Evolutionary conservation across 2,797 vertebrate species (phyloP), one percentile per base, ranked within the genome.

Genomic region (Thaleichthys pacificus): DNA sequence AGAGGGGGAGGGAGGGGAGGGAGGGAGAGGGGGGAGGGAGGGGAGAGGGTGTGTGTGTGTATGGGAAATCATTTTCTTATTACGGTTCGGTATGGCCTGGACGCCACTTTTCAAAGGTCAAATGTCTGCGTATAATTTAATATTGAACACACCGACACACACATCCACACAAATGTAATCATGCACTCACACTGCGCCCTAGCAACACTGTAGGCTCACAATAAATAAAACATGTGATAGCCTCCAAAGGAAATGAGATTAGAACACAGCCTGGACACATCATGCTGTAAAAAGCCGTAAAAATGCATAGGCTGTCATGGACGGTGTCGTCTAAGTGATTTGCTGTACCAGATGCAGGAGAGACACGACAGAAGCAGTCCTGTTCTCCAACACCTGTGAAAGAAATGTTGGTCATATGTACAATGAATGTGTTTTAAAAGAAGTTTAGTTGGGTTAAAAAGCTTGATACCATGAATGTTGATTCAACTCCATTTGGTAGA

Each of bases 161-260:
- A 2, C 63, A n/a, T 67, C 81, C 62, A 73, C 24, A 73, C 65
- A 56, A 51, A 64, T 0, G 75, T 35, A 24, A 26, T 66, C 68
- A 51, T 68, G 51, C 58, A 74, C 62, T 57, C 32, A 51, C 66
- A 17, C 62, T 17, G 17, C 30, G 47, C 62, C 24, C 26, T 74
- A 75, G 77, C 75, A 75, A 47, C 42, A 47, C 42, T 78, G 77
- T 82, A 72, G 65, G 68, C 72, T 77, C 61, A 77, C 74, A 65
- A 90, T 87, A 74, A 87, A 89, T 87, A 89, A 89, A 88, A 79
- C 82, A 89, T 84, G 77, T 71, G 82, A 83, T 82, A 76, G 66
- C 73, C 63, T 77, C 68, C 71, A 72, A 83, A 79, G 7, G 65
- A 66, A 74, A 77, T 57, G 63, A 35, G 57, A 74, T 83, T 71